A percentile compares a stretch with the other conserved stretches of the same genome.
Conservation (phyloP, 2,113 vertebrate species). For the Stigmatopora argus region DNA sequence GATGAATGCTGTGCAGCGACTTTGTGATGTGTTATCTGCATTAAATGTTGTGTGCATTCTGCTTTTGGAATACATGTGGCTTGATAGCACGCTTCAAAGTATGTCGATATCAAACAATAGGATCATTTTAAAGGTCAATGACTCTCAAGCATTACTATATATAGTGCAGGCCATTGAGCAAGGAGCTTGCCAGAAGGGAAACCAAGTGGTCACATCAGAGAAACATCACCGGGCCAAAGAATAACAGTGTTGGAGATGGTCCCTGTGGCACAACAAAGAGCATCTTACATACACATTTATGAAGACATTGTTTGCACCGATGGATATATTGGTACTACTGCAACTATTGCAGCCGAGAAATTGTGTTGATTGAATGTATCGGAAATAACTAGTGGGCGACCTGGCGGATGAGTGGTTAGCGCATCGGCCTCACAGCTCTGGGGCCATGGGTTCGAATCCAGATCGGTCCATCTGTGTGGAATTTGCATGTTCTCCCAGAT, state of each 20-base stretch:
- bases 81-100: not conserved
- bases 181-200: slow-evolving; percentile 33
- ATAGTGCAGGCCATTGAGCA: slow-evolving; percentile 32
- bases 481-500: too few relatives aligned
- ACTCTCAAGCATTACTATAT: slow-evolving; percentile 45
- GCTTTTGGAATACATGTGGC: slow-evolving; percentile 5
- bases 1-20: not conserved
- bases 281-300: too few relatives aligned
- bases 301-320: too few relatives aligned
- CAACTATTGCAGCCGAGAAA: too few relatives aligned
- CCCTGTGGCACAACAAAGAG: not conserved
- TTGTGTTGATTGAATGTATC: too few relatives aligned
- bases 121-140: slow-evolving; percentile 31
- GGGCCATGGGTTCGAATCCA: too few relatives aligned
- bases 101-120: not conserved
- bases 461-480: too few relatives aligned
- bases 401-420: too few relatives aligned
- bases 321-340: too few relatives aligned
- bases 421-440: too few relatives aligned
- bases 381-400: too few relatives aligned
- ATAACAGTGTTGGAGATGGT: slow-evolving; percentile 10
- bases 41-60: not conserved
- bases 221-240: slow-evolving; percentile 33
- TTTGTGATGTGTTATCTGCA: not conserved
- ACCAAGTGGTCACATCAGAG: slow-evolving; percentile 43